Conservation (phyloP, 2,888 invertebrate genomes). For the Prenolepis imparis region DNA sequence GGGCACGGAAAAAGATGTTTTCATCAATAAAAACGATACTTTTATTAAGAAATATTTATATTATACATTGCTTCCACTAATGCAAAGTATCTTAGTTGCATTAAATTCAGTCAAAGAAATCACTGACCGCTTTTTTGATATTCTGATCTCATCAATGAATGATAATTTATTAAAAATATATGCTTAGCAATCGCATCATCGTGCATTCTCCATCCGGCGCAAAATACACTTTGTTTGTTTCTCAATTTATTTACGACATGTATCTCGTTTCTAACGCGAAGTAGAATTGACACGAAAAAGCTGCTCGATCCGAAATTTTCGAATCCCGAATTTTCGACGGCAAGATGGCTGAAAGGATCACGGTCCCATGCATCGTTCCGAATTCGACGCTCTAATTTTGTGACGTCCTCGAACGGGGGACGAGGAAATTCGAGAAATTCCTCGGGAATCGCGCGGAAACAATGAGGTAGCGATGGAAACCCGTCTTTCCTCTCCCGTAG, state of each 20-base stretch:
- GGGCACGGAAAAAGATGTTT: slow-evolving; percentile 59
- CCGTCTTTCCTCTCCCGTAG: slow-evolving; percentile 26
- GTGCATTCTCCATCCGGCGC: background rate
- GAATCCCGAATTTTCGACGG: background rate
- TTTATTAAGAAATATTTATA: background rate
- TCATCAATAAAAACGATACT: slow-evolving; percentile 54
- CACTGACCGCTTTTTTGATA: background rate
- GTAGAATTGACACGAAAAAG: background rate
- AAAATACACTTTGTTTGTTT: background rate
- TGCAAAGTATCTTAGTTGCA: background rate
- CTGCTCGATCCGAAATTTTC: slow-evolving; percentile 10
- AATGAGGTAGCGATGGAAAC: slow-evolving; percentile 49
- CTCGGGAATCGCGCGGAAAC: slow-evolving; percentile 50
- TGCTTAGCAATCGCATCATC: background rate
- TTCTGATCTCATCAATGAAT: background rate
- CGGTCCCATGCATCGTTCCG: background rate
- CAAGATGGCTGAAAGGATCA: background rate
- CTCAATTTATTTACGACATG: background rate
- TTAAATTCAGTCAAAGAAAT: background rate
- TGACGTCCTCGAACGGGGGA: slow-evolving; percentile 24
- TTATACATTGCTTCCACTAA: background rate
- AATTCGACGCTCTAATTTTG: slow-evolving; percentile 55
- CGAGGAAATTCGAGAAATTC: slow-evolving; percentile 58
- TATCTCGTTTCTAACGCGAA: background rate
- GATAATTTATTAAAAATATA: background rate